Evolutionary conservation across 1,140 invertebrate species (phyloP), one percentile per base, ranked within the genome.

Genomic region (roundworm (Caenorhabditis elegans)): DNA sequence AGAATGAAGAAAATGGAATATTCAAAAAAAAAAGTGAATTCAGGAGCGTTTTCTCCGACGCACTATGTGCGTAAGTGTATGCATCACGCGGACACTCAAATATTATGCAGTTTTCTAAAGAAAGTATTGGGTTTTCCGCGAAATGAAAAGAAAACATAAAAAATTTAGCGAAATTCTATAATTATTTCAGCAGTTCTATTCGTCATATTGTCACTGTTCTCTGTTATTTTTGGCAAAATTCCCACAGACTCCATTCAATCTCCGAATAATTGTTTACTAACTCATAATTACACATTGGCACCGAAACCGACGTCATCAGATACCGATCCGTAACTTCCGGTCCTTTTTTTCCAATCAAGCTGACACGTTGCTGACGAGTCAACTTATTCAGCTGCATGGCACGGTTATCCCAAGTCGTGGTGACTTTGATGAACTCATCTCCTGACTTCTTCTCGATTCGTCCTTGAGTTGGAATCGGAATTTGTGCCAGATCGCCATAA

Each of bases 351-450:
- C 60, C 65, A 24, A 81, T 43, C 10, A 77, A 4, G 6, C 85
- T 39, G 24, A 87, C 15, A 13, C 86, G 26, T 22, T 86, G 70
- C 28, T 34, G 78, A 10, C 79, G 85, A n/a, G 86, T 43, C 6
- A 65, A 3, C 46, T 87, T 86, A 26, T 87, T 86, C 83, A 86
- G 22, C 31, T 82, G 28, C 36, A 76, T 70, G 19, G 60, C 86
- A 3, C 86, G 86, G 34, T 86, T 88, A 3, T 76, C 76, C 86
- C 86, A 86, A 15, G 86, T 78, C 19, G 79, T 85, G 34, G 28
- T 82, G 24, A 86, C 76, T 34, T 79, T 55, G 47, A 82, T 79
- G 8, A 31, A 31, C 46, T 60, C 49, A 22, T 48, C 81, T 46
- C 60, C 60, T 1, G 34, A 11, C 1, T 80, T 70, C n/a, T 24